Base-by-base conservation (phyloP, 2,113 vertebrate genomes). In the Toxotes jaculatrix region DNA sequence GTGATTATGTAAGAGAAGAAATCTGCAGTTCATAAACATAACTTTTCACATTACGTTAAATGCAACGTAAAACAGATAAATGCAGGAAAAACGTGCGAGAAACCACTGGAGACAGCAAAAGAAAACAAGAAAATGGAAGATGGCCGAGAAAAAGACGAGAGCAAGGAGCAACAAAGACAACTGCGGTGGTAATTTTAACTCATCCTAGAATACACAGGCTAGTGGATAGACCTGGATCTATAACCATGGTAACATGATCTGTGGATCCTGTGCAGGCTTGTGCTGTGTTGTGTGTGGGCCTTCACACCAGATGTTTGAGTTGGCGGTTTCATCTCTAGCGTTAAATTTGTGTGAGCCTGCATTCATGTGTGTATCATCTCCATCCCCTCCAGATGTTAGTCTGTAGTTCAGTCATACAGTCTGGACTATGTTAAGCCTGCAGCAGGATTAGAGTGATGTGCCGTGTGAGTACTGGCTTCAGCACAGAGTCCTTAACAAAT, bases 241-340 rank as follows among this genome's bases (percentile, higher is more conserved):
- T 75, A 80, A 90, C 85, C 81, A 85, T 81, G 85, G 83, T 59
- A 88, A 88, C 73, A 56, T 14, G 16, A 83, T 73, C 69, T 74
- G 64, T 23, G 74, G 51, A 51, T 79, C 72, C 12, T 65, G 51
- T 38, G 7, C 38, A 53, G 68, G 64, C 73, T 31, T 62, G 71
- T 60, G 51, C 43, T 2, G 2, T 17, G 42, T 42, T 64, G n/a
- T 76, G 77, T 70, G 77, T 74, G 77, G 32, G 68, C 62, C 49
- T 56, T 82, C 34, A 45, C 66, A 62, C 57, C 72, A 87, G 62
- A 82, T 77, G 57, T 81, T 62, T 17, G 72, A 36, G 42, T 74
- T 66, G 56, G 70, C 4, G 43, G 12, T 55, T 79, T 80, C 23
- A 61, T 64, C 14, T 74, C 31, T 13, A 34, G 27, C 0, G 36